These are phyloP conservation scores for Melanocharis versteri DNA, from an alignment of 2,113 vertebrate genomes.

Conservation along the genomic window DNA sequence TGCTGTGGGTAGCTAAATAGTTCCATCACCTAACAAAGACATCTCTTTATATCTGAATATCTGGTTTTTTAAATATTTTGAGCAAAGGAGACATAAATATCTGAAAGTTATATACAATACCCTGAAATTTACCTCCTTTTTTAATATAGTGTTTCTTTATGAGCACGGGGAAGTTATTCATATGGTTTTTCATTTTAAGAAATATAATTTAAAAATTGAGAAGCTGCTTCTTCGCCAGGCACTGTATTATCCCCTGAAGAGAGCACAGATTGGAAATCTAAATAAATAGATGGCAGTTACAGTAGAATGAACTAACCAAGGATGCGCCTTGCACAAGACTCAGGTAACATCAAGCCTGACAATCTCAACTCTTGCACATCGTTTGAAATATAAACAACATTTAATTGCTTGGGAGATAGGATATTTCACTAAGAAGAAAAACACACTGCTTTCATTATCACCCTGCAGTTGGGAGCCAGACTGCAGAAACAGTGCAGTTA, in stretches of 20 bases:
- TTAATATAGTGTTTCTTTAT: background rate
- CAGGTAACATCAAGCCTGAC: constrained; percentile 69
- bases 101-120: background rate
- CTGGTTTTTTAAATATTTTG: background rate
- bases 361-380: constrained; percentile 49
- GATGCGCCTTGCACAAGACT: constrained; percentile 56
- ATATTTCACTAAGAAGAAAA: constrained; percentile 52
- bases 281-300: constrained; percentile 71
- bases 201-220: constrained; percentile 59
- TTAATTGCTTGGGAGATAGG: constrained; percentile 69
- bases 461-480: background rate
- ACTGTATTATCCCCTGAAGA: constrained; percentile 70
- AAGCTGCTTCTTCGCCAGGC: constrained; percentile 59
- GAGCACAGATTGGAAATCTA: constrained; percentile 77
- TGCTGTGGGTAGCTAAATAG: background rate
- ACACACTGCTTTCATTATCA: background rate
- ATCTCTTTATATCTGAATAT: background rate
- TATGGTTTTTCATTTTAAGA: constrained; percentile 54
- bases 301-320: constrained; percentile 58
- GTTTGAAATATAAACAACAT: constrained; percentile 67
- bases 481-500: background rate
- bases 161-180: constrained; percentile 1
- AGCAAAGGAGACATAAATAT: background rate
- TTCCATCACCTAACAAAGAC: background rate
- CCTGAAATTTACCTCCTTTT: background rate